Evolutionary conservation across 2,888 invertebrate species (phyloP), one percentile per base, ranked within the genome.

Genomic region (Luperina testacea): DNA sequence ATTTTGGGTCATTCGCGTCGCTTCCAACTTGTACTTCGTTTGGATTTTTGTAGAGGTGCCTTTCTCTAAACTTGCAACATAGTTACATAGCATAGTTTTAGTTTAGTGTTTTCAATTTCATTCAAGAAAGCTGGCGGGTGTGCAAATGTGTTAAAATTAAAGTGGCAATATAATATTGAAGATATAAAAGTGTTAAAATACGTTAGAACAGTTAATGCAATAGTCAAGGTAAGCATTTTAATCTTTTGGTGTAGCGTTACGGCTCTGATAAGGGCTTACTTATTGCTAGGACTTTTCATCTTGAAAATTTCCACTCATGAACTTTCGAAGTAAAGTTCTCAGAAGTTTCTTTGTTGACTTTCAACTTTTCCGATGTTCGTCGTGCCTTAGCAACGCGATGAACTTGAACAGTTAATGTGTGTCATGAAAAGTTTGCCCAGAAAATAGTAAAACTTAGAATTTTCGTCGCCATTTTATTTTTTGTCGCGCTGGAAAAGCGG

Each of bases 381-480:
- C 82, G 87, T 87, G 87, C 89, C 92, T 89, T 87, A 90, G 91
- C 87, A 90, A 90, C 89, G 90, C 90, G 85, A 90, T 92, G 89
- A 93, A 93, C 91, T 92, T 94, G 91, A 91, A 92, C 87, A 90
- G 87, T 83, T 86, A 91, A 89, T 90, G 88, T 90, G 91, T 93
- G 92, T 90, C 89, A 90, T 90, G 94, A 94, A 95, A 96, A 96
- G 93, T 95, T 96, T 92, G 92, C 88, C 88, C 95, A 95, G 96
- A 94, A 96, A 96, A 96, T 96, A 96, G 96, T 96, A 95, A 96
- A 96, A 96, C 95, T 97, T 97, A 95, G 96, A 95, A 97, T 97
- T 97, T 97, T 97, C 97, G 97, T 97, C 97, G 97, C 97, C 97
- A 97, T 97, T 97, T 97, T 97, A 97, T 96, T 97, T 97, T 97